A percentile compares a stretch with the other conserved stretches of the same genome.
Evolutionary conservation across 92 coral and sea anemone genomes (phyloP).

Genomic region (Parazoanthus atlanticus): DNA sequence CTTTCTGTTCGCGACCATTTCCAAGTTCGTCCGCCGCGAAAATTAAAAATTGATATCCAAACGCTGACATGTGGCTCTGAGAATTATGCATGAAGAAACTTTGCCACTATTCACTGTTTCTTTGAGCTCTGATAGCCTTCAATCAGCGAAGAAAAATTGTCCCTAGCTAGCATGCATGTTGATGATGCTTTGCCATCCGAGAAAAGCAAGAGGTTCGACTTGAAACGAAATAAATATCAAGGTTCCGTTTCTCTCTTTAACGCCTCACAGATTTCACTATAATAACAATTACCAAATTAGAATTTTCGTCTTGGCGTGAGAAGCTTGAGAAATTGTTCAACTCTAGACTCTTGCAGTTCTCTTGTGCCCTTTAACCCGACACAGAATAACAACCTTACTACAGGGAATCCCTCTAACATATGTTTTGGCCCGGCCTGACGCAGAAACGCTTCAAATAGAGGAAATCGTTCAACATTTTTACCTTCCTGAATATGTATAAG

Average conservation of each 20-base stretch:
- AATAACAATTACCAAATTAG: constrained; percentile 75
- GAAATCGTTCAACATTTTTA: constrained; percentile 41
- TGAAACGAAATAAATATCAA: not conserved
- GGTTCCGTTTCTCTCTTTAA: constrained; percentile 56
- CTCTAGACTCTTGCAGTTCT: not conserved
- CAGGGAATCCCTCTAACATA: constrained; percentile 13
- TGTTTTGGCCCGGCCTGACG: not conserved
- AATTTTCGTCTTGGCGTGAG: constrained; percentile 36
- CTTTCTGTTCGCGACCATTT: constrained; percentile 32
- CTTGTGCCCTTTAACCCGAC: constrained; percentile 4
- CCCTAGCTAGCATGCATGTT: not conserved
- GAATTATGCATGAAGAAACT: constrained; percentile 88
- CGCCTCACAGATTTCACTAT: constrained; percentile 73
- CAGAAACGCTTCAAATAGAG: not conserved
- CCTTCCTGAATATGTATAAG: constrained; percentile 86
- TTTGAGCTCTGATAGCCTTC: not conserved
- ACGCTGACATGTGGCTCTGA: constrained; percentile 93
- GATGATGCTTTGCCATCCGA: not conserved
- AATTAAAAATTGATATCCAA: constrained; percentile 91
- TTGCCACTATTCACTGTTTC: constrained; percentile 26
- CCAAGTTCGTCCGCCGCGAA: constrained; percentile 49
- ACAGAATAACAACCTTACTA: not conserved
- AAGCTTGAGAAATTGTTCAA: constrained; percentile 6
- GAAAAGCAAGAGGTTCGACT: not conserved
- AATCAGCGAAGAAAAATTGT: constrained; percentile 1